These are phyloP conservation scores for Hippocampus zosterae DNA, from an alignment of 2,113 vertebrate species.

Conservation along the genomic window DNA sequence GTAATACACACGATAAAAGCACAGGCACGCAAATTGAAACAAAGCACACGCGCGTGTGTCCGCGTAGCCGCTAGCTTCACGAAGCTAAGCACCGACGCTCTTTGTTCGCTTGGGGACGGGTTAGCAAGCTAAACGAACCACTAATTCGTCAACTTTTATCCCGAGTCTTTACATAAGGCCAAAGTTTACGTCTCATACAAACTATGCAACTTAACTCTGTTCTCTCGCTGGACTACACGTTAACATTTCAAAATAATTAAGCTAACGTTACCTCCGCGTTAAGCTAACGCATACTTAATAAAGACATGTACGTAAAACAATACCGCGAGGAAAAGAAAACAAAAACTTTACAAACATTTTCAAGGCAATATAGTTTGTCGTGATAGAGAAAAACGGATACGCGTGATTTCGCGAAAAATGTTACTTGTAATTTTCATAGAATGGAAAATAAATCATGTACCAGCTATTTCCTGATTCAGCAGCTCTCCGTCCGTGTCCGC, in stretches of 20 bases:
- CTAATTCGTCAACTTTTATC: constrained; percentile 19
- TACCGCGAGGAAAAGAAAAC: neutral
- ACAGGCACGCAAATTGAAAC: neutral
- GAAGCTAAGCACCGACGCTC: constrained; percentile 41
- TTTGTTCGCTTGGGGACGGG: constrained; percentile 51
- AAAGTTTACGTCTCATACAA: neutral
- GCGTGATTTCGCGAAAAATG: neutral
- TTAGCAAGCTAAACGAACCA: constrained; percentile 31
- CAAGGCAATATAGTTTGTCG: neutral
- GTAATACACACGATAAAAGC: neutral
- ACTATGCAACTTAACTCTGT: neutral
- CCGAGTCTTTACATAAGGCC: neutral
- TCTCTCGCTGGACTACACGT: neutral
- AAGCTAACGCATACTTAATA: constrained; percentile 53
- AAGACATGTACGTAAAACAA: constrained; percentile 51
- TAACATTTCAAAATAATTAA: neutral
- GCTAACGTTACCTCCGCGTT: constrained; percentile 40
- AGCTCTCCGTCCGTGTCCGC: constrained; percentile 69
- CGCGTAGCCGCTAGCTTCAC: constrained; percentile 36
- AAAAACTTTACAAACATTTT: constrained; percentile 8
- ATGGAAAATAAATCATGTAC: constrained; percentile 39
- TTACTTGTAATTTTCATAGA: constrained; percentile 3
- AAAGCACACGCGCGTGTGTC: neutral
- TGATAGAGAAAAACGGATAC: neutral
- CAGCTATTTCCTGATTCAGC: constrained; percentile 70